Conservation (phyloP, 2,888 invertebrate genomes). For the Lepas anatifera region DNA sequence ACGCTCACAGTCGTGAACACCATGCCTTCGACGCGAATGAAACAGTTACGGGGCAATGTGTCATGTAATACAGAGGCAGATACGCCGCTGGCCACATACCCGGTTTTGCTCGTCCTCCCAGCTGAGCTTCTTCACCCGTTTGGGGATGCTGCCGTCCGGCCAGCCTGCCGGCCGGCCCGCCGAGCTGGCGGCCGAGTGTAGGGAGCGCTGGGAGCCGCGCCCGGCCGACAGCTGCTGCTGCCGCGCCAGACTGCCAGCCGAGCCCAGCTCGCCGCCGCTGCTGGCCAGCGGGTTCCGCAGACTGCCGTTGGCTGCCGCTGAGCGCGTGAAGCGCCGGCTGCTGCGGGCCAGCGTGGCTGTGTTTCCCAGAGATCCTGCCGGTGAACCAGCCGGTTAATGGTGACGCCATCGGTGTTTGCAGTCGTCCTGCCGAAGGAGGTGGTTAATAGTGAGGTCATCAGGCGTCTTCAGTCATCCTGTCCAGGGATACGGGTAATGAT, state of each 20-base stretch:
- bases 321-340: background rate
- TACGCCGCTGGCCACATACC: too few species aligned
- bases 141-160: conserved; percentile 54
- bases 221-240: background rate
- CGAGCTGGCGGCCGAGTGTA: background rate
- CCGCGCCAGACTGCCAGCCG: conserved; percentile 1
- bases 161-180: conserved; percentile 33
- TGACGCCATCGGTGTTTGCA: too few species aligned
- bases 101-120: conserved; percentile 50
- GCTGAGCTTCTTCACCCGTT: conserved; percentile 61
- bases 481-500: too few species aligned
- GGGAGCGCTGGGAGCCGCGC: background rate
- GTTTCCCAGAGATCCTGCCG: background rate
- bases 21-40: too few species aligned
- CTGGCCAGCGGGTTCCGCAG: conserved; percentile 21
- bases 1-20: too few species aligned
- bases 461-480: too few species aligned
- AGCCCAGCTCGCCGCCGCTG: conserved; percentile 15
- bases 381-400: too few species aligned
- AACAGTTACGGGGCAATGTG: background rate
- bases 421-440: too few species aligned
- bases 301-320: background rate
- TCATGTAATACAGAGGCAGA: too few species aligned
- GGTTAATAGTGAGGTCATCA: too few species aligned
- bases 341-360: background rate